Conservation (phyloP, 2,888 invertebrate species). For the Ferdinandea cuprea region DNA sequence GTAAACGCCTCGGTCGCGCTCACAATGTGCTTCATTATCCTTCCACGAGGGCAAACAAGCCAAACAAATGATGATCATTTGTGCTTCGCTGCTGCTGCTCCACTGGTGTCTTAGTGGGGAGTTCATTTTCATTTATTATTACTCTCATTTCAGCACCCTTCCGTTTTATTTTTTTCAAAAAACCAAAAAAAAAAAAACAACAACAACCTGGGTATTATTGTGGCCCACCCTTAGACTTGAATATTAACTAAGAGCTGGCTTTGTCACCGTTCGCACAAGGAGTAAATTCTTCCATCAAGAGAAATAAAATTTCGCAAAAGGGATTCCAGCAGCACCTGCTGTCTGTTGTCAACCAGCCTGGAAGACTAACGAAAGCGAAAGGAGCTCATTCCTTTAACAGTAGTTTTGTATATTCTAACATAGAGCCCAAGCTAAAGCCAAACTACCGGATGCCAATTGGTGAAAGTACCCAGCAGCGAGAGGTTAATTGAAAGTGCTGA, state of each 20-base stretch:
- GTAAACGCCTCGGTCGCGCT: constrained; percentile 63
- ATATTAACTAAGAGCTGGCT: constrained; percentile 49
- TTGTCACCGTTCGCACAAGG: constrained; percentile 10
- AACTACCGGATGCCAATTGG: constrained; percentile 49
- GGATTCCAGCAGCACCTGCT: constrained; percentile 63
- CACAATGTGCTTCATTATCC: constrained; percentile 70
- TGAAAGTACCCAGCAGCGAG: constrained; percentile 41
- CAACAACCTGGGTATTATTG: constrained; percentile 9
- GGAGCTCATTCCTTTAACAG: constrained; percentile 14
- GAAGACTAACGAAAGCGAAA: constrained; percentile 55
- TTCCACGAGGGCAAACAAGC: constrained; percentile 66
- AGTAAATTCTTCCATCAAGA: constrained; percentile 32
- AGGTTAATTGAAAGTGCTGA: constrained; percentile 70
- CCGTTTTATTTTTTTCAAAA: constrained; percentile 73
- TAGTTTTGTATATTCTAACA: constrained; percentile 22
- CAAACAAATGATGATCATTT: constrained; percentile 73
- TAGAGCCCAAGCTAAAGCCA: constrained; percentile 16
- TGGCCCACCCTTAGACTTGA: constrained; percentile 31
- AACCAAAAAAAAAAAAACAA: constrained; percentile 10
- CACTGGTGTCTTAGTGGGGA: constrained; percentile 64
- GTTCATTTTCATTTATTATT: constrained; percentile 81
- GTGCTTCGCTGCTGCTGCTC: constrained; percentile 47
- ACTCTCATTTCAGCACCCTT: constrained; percentile 80
- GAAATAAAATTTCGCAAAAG: constrained; percentile 55
- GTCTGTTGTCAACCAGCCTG: constrained; percentile 47